Evolutionary conservation across 2,888 invertebrate genomes (phyloP).

Genomic region (Oxystoma pomonae): DNA sequence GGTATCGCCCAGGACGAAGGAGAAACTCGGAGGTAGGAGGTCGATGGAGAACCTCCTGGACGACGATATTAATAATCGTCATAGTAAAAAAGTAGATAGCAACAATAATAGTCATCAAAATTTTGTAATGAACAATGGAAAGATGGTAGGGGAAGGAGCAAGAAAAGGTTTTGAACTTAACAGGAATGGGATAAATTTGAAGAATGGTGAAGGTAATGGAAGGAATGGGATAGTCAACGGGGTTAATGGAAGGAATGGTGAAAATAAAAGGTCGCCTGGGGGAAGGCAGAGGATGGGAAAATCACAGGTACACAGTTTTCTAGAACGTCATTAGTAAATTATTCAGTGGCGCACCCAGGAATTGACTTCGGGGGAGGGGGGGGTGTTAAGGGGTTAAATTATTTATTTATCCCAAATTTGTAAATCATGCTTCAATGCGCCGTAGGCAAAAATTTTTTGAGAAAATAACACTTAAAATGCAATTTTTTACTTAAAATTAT

Average conservation of each 20-base stretch:
- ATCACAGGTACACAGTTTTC: background rate
- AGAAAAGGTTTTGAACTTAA: background rate
- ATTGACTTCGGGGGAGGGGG: too few species aligned
- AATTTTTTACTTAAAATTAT: too few species aligned
- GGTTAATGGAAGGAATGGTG: background rate
- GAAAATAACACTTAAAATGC: too few species aligned
- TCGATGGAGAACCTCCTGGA: slow-evolving; percentile 68
- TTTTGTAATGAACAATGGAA: background rate
- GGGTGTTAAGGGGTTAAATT: too few species aligned
- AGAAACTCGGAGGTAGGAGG: slow-evolving; percentile 46
- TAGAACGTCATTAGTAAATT: too few species aligned
- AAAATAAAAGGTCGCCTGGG: background rate
- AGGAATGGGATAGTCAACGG: background rate
- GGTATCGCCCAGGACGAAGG: slow-evolving; percentile 46
- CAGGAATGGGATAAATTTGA: background rate
- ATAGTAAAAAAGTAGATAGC: background rate
- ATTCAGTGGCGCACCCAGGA: too few species aligned
- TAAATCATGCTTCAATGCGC: too few species aligned
- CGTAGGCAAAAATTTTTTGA: too few species aligned
- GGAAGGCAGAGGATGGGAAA: background rate
- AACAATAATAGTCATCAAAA: background rate
- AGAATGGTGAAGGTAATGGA: background rate
- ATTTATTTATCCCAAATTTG: too few species aligned
- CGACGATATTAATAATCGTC: slow-evolving; percentile 41
- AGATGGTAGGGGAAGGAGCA: background rate